Evolutionary conservation across 2,113 vertebrate species (phyloP), one percentile per base, ranked within the genome.

Genomic region (Himantopus leucocephalus): DNA sequence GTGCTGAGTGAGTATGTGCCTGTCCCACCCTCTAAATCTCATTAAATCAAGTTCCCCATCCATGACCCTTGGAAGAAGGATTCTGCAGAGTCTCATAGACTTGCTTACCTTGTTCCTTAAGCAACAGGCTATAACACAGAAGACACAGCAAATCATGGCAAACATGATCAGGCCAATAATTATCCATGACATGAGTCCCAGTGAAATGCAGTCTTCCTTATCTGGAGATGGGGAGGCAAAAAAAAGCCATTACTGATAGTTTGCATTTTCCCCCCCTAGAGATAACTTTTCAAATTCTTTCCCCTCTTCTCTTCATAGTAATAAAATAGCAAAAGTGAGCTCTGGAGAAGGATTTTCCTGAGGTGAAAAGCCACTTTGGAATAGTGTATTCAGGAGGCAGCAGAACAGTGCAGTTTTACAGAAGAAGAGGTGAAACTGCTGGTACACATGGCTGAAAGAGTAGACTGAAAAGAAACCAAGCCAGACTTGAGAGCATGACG

Each of bases 21-120:
- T 77, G 22, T 87, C 29, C 53, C 53, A 85, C 27, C 56, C 41
- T 41, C 72, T 91, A 48, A 70, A 92, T 85, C 37, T 92, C 77
- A 72, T 71, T 71, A 84, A 94, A 86, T 74, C 47, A 90, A 91
- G 43, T 43, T 85, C 20, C 29, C 16, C 3, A 45, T 22, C 66
- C 27, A 66, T 26, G 47, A 56, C 56, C 37, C 70, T 91, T 47
- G 39, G 41, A 55, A 62, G 35, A 43, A 83, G 4, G 5, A 8
- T 41, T 75, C n/a, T 82, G 48, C 45, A 81, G 75, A 71, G 80
- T 77, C 43, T 86, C 35, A 17, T 23, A 35, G 22, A 55, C 37
- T 64, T 59, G 19, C 96, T 97, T 83, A 98, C 98, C 98, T 95
- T 98, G 76, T 89, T 97, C 87, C 88, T 96, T 88, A 98, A 56